phyloP scores from a whole-genome alignment of 2,113 vertebrate genomes.

The Rynchops niger region DNA sequence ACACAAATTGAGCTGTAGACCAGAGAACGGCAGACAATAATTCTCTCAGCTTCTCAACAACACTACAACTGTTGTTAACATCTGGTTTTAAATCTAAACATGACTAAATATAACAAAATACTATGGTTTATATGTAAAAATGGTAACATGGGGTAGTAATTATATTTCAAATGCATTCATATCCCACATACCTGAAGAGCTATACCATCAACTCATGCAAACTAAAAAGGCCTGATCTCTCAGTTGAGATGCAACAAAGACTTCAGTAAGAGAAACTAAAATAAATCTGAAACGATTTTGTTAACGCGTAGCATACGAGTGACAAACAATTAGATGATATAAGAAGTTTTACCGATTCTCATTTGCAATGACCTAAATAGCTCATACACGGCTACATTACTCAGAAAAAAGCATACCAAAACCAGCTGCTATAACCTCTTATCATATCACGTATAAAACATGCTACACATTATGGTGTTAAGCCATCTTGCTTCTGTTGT shows the following conservation, averaged over 20 bases:
- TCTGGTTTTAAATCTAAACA: background rate
- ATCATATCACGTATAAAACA: background rate
- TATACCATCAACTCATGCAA: background rate
- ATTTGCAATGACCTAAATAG: background rate
- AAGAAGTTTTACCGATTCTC: background rate
- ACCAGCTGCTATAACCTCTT: background rate
- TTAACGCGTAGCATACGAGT: background rate
- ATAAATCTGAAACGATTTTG: background rate
- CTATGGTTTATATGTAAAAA: background rate
- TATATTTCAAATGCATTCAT: background rate
- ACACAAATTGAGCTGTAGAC: background rate
- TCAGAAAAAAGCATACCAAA: background rate
- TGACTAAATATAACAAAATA: background rate
- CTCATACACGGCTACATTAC: background rate
- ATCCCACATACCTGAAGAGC: background rate
- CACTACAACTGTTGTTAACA: background rate
- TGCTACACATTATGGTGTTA: background rate
- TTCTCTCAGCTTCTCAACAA: background rate
- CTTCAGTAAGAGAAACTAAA: background rate
- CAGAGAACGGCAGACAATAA: background rate
- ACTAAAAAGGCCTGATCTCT: background rate
- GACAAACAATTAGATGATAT: background rate
- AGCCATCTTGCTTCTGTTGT: background rate
- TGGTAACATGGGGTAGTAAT: background rate
- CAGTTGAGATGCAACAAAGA: background rate